These are phyloP conservation scores for Drosophila anomelani DNA, from an alignment of 2,888 invertebrate species.

Conservation along the genomic window DNA sequence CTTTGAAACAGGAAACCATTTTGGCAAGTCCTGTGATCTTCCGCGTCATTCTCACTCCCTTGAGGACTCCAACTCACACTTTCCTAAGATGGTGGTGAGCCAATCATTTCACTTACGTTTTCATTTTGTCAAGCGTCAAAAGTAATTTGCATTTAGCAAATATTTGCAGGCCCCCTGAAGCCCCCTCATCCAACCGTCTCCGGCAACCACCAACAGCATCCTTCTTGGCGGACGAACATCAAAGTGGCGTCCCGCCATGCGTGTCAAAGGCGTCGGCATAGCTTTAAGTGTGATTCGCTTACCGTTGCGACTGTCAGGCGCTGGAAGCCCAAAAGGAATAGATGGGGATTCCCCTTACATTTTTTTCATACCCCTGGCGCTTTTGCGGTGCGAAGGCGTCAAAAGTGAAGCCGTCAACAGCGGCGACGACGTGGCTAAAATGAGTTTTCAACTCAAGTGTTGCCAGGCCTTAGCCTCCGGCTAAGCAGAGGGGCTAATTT, in stretches of 20 bases:
- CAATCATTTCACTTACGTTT: conserved; percentile 69
- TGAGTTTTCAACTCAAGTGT: conserved; percentile 58
- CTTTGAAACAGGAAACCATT: conserved; percentile 9
- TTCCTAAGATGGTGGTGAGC: conserved; percentile 35
- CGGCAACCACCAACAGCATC: neutral
- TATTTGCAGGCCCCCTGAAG: conserved; percentile 54
- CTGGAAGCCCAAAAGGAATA: neutral
- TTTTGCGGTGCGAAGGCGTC: conserved; percentile 35
- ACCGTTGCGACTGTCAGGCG: conserved; percentile 47
- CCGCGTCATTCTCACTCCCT: conserved; percentile 6
- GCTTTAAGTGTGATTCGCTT: conserved; percentile 68
- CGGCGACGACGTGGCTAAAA: conserved; percentile 50
- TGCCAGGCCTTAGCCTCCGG: conserved; percentile 46
- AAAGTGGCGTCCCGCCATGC: conserved; percentile 64
- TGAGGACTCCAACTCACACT: neutral
- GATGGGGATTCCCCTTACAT: conserved; percentile 4
- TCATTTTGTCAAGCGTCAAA: conserved; percentile 67
- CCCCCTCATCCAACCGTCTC: neutral
- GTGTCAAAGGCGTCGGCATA: conserved; percentile 70
- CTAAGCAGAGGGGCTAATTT: conserved; percentile 58
- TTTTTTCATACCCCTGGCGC: conserved; percentile 47
- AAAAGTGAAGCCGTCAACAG: conserved; percentile 46
- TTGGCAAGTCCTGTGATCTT: conserved; percentile 29
- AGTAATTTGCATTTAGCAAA: conserved; percentile 78
- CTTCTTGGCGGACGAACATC: conserved; percentile 54